Conservation (phyloP, 2,888 invertebrate species). For the Philonicus albiceps region DNA sequence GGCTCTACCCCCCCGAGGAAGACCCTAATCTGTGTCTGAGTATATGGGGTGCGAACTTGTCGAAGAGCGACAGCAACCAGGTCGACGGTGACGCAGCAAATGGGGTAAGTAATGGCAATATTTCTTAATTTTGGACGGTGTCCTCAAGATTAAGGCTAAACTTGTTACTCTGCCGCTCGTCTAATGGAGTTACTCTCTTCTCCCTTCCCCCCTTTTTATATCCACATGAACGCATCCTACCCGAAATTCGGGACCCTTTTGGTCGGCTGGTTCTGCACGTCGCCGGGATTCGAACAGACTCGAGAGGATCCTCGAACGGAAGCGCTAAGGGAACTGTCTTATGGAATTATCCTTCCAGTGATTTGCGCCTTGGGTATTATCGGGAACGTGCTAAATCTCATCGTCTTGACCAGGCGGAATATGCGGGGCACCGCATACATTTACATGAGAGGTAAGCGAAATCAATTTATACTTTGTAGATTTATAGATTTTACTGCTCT, state of each 20-base stretch:
- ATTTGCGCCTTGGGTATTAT: slow-evolving; percentile 77
- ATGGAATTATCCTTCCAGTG: slow-evolving; percentile 73
- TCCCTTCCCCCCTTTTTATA: background rate
- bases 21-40: slow-evolving; percentile 61
- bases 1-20: slow-evolving; percentile 60
- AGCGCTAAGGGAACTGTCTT: slow-evolving; percentile 68
- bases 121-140: background rate
- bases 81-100: slow-evolving; percentile 38
- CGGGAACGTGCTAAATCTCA: slow-evolving; percentile 79
- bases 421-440: slow-evolving; percentile 83
- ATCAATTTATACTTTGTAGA: background rate
- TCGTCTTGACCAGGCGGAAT: slow-evolving; percentile 78
- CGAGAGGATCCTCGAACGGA: slow-evolving; percentile 70
- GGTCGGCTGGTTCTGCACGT: background rate
- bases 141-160: background rate
- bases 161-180: background rate
- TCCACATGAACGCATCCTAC: background rate
- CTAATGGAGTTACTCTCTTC: background rate
- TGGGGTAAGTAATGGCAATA: slow-evolving; percentile 49
- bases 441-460: slow-evolving; percentile 75
- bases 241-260: background rate
- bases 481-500: background rate
- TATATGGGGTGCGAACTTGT: slow-evolving; percentile 59
- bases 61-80: slow-evolving; percentile 17
- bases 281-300: slow-evolving; percentile 50